phyloP scores from a whole-genome alignment of 2,888 invertebrate genomes.

The Octodonta nipae region DNA sequence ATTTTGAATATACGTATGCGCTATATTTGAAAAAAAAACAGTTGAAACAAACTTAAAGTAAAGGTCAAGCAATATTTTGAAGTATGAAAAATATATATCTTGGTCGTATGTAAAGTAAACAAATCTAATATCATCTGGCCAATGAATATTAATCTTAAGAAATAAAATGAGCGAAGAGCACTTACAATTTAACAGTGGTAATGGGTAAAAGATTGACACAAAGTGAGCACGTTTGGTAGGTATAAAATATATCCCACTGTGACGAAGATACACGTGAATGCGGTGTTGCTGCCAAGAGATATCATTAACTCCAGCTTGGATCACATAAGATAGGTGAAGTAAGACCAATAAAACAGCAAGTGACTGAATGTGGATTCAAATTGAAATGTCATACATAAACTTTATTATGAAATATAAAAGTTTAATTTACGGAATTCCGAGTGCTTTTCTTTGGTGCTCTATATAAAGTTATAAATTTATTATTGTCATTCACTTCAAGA shows the following conservation, averaged over 20 bases:
- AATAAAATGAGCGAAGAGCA: conserved; percentile 9
- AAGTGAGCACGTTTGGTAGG: conserved; percentile 23
- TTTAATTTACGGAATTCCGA: conserved; percentile 12
- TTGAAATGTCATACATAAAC: conserved; percentile 32
- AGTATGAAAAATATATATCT: no score
- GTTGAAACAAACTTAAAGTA: no score
- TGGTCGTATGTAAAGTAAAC: no score
- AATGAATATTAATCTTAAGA: no score
- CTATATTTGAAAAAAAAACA: no score
- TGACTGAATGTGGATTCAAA: conserved; percentile 32
- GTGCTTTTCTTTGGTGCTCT: conserved; percentile 1
- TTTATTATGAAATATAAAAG: conserved; percentile 18
- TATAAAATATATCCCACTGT: conserved; percentile 26
- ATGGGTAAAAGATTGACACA: conserved; percentile 24
- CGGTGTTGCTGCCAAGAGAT: conserved; percentile 24
- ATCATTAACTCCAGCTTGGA: conserved; percentile 26
- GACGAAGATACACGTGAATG: conserved; percentile 23
- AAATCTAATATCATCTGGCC: no score
- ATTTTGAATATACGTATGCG: no score
- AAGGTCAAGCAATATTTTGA: no score
- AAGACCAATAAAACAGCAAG: conserved; percentile 35
- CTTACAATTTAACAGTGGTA: conserved; percentile 16
- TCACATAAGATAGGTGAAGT: conserved; percentile 34
- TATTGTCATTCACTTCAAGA: no score
- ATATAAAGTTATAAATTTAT: background rate